Conservation (phyloP, 1,140 invertebrate genomes). For the Holcopasites calliopsidis region DNA sequence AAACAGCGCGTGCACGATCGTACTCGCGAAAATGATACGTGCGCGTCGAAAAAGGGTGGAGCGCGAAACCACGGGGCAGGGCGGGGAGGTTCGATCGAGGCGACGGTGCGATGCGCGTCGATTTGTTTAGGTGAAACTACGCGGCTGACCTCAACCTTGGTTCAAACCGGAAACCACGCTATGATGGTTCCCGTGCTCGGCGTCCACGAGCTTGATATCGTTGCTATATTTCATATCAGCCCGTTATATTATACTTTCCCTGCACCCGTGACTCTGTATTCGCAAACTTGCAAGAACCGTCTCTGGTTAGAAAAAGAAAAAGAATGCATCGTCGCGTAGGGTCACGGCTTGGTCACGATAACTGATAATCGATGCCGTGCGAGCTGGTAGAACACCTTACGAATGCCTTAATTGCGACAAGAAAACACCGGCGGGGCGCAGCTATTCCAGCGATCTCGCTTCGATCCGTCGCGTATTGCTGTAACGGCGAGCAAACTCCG, state of each 20-base stretch:
- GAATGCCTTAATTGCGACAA: constrained; percentile 35
- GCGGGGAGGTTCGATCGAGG: constrained; percentile 47
- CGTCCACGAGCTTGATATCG: constrained; percentile 36
- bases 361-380: constrained; percentile 18
- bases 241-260: no score
- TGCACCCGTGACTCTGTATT: no score
- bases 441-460: constrained; percentile 13
- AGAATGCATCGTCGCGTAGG: no score
- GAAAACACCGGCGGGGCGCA: constrained; percentile 2
- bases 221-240: no score
- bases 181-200: constrained; percentile 37
- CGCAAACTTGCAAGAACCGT: no score
- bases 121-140: constrained; percentile 63
- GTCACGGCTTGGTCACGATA: no score
- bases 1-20: constrained; percentile 29
- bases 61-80: constrained; percentile 1
- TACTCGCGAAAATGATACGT: constrained; percentile 28
- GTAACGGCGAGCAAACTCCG: constrained; percentile 12
- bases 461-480: constrained; percentile 25
- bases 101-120: constrained; percentile 27
- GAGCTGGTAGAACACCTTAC: constrained; percentile 1
- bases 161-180: constrained; percentile 59
- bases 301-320: no score
- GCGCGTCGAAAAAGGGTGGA: constrained; percentile 8
- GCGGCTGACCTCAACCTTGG: constrained; percentile 36